phyloP scores from a whole-genome alignment of 2,888 invertebrate species.

The Venusia cambrica region DNA sequence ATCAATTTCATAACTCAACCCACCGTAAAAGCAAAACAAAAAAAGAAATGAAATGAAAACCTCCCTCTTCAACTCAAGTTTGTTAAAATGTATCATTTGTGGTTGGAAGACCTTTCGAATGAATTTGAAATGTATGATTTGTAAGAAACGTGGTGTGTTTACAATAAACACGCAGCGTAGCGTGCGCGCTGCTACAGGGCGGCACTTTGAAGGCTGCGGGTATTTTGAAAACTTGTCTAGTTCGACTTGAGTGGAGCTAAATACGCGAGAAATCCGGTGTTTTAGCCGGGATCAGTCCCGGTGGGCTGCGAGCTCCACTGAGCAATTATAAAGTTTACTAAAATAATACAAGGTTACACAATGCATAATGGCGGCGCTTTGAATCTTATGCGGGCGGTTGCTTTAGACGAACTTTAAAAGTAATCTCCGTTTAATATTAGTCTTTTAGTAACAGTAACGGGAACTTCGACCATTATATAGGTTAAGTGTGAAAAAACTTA shows the following conservation, averaged over 20 bases:
- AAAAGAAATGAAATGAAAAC: too few relatives aligned
- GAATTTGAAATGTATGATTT: conserved; percentile 7
- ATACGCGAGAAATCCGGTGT: conserved; percentile 37
- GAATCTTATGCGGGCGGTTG: conserved; percentile 29
- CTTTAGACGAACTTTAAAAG: conserved; percentile 5
- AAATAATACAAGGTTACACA: conserved; percentile 37
- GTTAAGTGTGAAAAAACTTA: too few relatives aligned
- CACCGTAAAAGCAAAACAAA: too few relatives aligned
- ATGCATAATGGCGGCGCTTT: conserved; percentile 28
- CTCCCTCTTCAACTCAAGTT: too few relatives aligned
- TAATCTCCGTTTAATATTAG: too few relatives aligned
- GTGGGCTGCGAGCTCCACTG: conserved; percentile 43
- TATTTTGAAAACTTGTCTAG: conserved; percentile 41
- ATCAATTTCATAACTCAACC: too few relatives aligned
- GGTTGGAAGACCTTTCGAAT: too few relatives aligned
- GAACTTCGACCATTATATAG: too few relatives aligned
- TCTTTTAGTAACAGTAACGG: too few relatives aligned
- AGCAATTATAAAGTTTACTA: conserved; percentile 30
- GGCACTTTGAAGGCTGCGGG: conserved; percentile 33
- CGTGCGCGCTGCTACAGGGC: conserved; percentile 29
- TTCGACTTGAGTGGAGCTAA: conserved; percentile 30
- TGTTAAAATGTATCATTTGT: too few relatives aligned
- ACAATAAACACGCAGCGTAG: conserved; percentile 31
- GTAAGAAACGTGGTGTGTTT: conserved; percentile 28
- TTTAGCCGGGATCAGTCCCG: conserved; percentile 40